Conservation (phyloP, 2,797 vertebrate species). For the Onychomys arenicola region DNA sequence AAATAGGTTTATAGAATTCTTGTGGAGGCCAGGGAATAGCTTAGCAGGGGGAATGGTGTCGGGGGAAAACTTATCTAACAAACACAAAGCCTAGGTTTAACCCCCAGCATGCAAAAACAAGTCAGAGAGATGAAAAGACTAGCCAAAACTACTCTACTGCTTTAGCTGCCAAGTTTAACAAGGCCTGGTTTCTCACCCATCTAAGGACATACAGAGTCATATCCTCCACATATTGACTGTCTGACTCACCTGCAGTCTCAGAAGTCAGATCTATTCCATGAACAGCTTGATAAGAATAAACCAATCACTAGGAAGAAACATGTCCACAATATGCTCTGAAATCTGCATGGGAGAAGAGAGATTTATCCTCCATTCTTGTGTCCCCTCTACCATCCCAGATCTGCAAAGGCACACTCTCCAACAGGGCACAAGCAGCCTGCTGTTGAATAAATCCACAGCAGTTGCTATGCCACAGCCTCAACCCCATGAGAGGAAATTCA, state of each 20-base stretch:
- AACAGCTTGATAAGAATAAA: constrained; percentile 97
- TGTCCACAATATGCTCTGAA: constrained; percentile 97
- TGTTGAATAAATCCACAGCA: too few species aligned
- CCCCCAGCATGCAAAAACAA: constrained; percentile 83
- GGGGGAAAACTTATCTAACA: too few species aligned
- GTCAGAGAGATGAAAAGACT: too few species aligned
- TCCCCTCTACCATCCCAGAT: background rate
- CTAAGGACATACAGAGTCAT: too few species aligned
- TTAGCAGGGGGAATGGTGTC: too few species aligned
- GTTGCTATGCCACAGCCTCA: background rate
- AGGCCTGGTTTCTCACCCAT: too few species aligned
- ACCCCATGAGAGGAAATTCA: background rate
- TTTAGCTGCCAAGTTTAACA: too few species aligned
- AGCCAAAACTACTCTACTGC: too few species aligned
- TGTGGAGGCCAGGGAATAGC: too few species aligned
- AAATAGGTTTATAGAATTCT: too few species aligned
- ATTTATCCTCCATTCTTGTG: background rate
- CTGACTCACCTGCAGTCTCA: constrained; percentile 87
- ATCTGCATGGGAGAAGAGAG: constrained; percentile 88
- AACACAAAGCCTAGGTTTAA: background rate
- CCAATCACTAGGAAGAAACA: constrained; percentile 97
- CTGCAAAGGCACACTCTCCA: rapidly evolving
- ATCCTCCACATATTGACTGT: too few species aligned
- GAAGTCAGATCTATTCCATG: constrained; percentile 95
- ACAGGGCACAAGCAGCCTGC: rapidly evolving